Base-by-base conservation (phyloP, 1,140 invertebrate species). In the Lysiphlebus fabarum region DNA sequence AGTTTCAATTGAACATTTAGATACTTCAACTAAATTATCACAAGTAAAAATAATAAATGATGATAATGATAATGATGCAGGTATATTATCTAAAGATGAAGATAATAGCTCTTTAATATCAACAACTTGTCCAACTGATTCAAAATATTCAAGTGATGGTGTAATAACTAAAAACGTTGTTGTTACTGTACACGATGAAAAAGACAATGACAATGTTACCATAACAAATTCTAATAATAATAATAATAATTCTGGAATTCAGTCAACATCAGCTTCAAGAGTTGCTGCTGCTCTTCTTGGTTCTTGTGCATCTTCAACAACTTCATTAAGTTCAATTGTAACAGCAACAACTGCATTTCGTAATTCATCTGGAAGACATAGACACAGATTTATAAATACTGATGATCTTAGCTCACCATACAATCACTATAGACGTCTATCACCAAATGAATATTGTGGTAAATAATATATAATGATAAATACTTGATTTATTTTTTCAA, bases 321-420 rank as follows among this genome's bases (percentile, higher is more conserved):
- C 70, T 51, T 83, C 82, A 0, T 54, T 81, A 2, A 71, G 66
- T 11, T 77, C 73, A 55, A 71, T 72, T 47, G 66, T 72, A 12
- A 74, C 69, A 49, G 62, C 73, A 12, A 74, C 69, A 49, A 62
- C 62, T 1, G 63, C 67, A 5, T 81, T 79, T 59, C 66, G 75
- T 6, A 64, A 11, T n/a, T 4, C n/a, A n/a, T 42, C 40, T 5
- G 33, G 65, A 6, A 65, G 77, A 49, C 71, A 76, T 17, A 68
- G 81, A 36, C 67, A 78, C 17, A 69, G 74, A 11, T 69, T 79
- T 17, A 75, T 82, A 38, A 82, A 82, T 7, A 79, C 82, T 47
- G 85, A 86, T 62, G 87, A 89, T 67, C 73, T 89, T 8, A 88
- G 87, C 61, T 86, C 84, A 0, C 86, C 87, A 0, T 89, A 88